These are phyloP conservation scores for Synergus itoensis DNA, from an alignment of 2,888 invertebrate genomes.

Conservation along the genomic window DNA sequence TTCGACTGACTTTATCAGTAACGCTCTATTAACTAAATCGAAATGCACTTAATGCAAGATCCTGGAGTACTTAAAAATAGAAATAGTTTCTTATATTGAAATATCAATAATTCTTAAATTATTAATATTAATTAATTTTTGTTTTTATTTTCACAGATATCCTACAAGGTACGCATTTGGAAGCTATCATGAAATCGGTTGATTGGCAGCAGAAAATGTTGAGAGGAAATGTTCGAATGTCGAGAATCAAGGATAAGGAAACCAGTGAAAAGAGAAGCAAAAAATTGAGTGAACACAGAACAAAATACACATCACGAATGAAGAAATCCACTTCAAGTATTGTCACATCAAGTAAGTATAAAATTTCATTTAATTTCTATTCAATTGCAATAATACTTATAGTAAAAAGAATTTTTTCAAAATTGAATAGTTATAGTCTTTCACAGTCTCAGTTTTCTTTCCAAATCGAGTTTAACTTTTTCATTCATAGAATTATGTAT, in stretches of 20 bases:
- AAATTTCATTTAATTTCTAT: background rate
- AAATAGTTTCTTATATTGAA: background rate
- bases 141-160: slow-evolving; percentile 80
- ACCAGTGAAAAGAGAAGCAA: slow-evolving; percentile 74
- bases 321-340: slow-evolving; percentile 79
- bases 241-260: slow-evolving; percentile 74
- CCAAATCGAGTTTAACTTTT: background rate
- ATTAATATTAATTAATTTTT: background rate
- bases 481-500: background rate
- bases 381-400: slow-evolving; percentile 20
- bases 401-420: background rate
- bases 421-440: background rate
- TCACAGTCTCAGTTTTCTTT: background rate
- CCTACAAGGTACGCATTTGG: slow-evolving; percentile 83
- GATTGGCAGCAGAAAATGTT: slow-evolving; percentile 89
- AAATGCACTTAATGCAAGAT: slow-evolving; percentile 6
- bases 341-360: slow-evolving; percentile 78
- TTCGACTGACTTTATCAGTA: too few relatives aligned
- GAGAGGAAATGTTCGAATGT: slow-evolving; percentile 74
- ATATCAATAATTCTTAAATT: background rate
- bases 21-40: background rate
- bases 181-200: slow-evolving; percentile 86
- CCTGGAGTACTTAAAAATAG: background rate
- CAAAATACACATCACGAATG: slow-evolving; percentile 78
- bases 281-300: slow-evolving; percentile 77